phyloP scores from a whole-genome alignment of 2,797 vertebrate genomes.

The Ctenopoma multispine region DNA sequence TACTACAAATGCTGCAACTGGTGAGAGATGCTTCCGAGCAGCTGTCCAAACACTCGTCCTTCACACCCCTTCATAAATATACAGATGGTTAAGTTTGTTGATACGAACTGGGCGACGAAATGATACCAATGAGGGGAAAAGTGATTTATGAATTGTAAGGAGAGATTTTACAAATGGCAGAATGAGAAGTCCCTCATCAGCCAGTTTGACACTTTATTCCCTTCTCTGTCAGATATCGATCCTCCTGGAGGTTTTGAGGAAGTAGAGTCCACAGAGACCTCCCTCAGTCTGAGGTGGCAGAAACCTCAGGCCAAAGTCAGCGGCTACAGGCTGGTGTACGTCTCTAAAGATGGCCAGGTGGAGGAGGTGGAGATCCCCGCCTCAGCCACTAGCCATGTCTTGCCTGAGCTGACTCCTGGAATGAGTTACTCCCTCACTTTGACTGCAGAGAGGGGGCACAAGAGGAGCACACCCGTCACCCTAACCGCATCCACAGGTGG shows the following conservation, averaged over 20 bases:
- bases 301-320: constrained; percentile 89
- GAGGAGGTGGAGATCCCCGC: constrained; percentile 84
- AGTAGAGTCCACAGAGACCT: constrained; percentile 85
- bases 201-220: neutral
- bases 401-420: constrained; percentile 86
- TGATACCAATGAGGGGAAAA: constrained; percentile 14
- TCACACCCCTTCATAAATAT: constrained; percentile 29
- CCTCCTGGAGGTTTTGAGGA: constrained; percentile 87
- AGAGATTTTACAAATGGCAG: neutral
- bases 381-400: constrained; percentile 75
- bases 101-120: constrained; percentile 32
- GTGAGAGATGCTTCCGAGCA: constrained; percentile 79
- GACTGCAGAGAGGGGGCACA: constrained; percentile 87
- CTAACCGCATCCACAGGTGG: constrained; percentile 88
- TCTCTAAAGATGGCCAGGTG: constrained; percentile 70
- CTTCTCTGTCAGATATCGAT: constrained; percentile 87
- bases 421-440: constrained; percentile 86
- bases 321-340: constrained; percentile 86
- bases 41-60: constrained; percentile 45
- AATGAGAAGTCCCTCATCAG: neutral
- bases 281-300: constrained; percentile 87
- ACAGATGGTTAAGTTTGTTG: constrained; percentile 14
- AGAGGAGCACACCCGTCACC: constrained; percentile 85
- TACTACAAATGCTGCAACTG: constrained; percentile 92
- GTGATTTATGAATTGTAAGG: constrained; percentile 20